Evolutionary conservation across 1,140 invertebrate genomes (phyloP), one percentile per base, ranked within the genome.

Genomic region (Brachionus rotundiformis): DNA sequence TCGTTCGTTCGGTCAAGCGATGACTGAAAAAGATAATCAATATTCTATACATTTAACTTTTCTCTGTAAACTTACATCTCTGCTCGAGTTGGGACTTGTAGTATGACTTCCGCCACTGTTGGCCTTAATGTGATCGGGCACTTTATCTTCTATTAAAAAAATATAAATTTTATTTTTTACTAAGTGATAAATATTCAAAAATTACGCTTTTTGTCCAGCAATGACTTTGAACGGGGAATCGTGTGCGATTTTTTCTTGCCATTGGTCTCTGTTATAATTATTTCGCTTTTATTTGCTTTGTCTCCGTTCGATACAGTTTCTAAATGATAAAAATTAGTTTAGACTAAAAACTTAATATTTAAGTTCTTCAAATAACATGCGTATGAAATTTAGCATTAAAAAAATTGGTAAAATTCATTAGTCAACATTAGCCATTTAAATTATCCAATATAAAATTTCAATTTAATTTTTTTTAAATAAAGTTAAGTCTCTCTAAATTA

Each of bases 231-330:
- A 23, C 76, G 19, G 29, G 76, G 76, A 25, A 79, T 79, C 6
- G 76, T 79, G 16, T 63, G 47, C 11, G 76, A 79, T 63, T 79
- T 79, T 41, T 79, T 79, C 29, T 59, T 63, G 25, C 36, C 36
- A 8, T 54, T 39, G 1, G 76, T 23, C 25, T 63, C 47, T 31
- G 59, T 79, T 27, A 33, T 39, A 19, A 79, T 79, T 41, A 79
- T 54, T 59, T 79, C 76, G 33, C 76, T 79, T 63, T 59, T 79
- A 11, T 79, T 79, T 36, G 76, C 76, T 33, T 63, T 54, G n/a
- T 79, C 76, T 33, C 76, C 76, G 25, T 73, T 73, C 19, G 39
- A 73, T 25, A 73, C 68, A 8, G 68, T 73, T 41, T 73, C 68
- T 73, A 16, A 33, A 33, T 39, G 19, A 36, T 36, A 33, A 33